Percentiles rank a stretch among this genome's conserved stretches.
Conservation (phyloP, 1,140 invertebrate species). For the Parapsyche elsis region DNA sequence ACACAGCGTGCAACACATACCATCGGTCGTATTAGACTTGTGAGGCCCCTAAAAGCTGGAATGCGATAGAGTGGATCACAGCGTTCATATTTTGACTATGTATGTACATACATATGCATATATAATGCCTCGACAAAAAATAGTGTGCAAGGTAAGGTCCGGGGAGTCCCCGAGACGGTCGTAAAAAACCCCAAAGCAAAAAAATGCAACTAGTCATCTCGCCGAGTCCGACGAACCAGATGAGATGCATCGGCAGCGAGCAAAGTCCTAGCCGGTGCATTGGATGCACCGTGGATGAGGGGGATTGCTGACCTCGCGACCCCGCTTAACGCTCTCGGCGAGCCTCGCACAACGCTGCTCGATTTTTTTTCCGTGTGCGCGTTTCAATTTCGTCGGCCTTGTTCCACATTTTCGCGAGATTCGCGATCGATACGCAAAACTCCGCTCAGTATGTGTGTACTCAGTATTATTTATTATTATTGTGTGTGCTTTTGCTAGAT, state of each 20-base stretch:
- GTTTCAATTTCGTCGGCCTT: conserved; percentile 30
- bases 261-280: not conserved
- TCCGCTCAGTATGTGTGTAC: not conserved
- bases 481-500: not conserved
- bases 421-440: not conserved
- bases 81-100: too few species aligned
- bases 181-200: not conserved
- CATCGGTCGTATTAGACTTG: too few species aligned
- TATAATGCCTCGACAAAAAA: too few species aligned
- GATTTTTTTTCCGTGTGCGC: not conserved
- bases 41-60: too few species aligned
- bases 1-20: too few species aligned
- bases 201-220: not conserved
- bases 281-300: not conserved
- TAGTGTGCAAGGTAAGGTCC: not conserved
- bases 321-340: not conserved
- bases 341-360: not conserved
- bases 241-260: not conserved
- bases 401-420: not conserved
- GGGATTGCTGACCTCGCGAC: not conserved
- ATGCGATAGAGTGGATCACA: too few species aligned
- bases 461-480: not conserved
- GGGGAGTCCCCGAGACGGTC: not conserved
- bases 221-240: not conserved
- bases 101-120: too few species aligned